Evolutionary conservation across 2,113 vertebrate genomes (phyloP), one percentile per base, ranked within the genome.

Genomic region (Micronycteris hirsuta): DNA sequence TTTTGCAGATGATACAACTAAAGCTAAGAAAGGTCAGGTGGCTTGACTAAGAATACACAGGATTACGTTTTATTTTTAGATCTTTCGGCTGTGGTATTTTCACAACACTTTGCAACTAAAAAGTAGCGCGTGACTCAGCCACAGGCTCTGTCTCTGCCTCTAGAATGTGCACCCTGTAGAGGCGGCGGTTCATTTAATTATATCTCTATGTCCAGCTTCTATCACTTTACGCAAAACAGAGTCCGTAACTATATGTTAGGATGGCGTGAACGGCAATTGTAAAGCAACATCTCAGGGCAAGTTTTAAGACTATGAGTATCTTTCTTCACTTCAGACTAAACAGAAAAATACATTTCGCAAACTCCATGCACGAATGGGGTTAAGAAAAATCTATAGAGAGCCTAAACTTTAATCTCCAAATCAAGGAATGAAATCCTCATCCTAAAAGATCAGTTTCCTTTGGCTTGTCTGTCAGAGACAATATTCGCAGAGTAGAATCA

Each of bases 381-480:
- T 89, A n/a, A 49, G 43, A 91, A 31, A 38, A 71, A 86, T 74
- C 19, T 89, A 19, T n/a, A 71, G 3, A 87, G 45, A 92, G 3
- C 9, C 52, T 74, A 56, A 93, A 92, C 17, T n/a, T 89, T 93
- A 71, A 88, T 78, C 54, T 88, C 16, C 95, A 90, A 88, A 68
- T 52, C 19, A 19, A 80, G 8, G 71, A 78, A 77, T 94, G 94
- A 24, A n/a, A 52, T 88, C 68, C 14, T 90, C 36, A 86, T 61
- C 31, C 38, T 94, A 45, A 93, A 84, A 36, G 58, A 73, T 90
- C 70, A 73, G 67, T 93, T 92, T 81, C 14, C 13, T 86, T 52
- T 24, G 19, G 33, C 22, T 93, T 83, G 24, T 85, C n/a, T 91
- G 20, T 78, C n/a, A 70, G 36, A 94, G n/a, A 86, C 10, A 31